Base-by-base conservation (phyloP, 2,113 vertebrate species). In the Speoplatyrhinus poulsoni region DNA sequence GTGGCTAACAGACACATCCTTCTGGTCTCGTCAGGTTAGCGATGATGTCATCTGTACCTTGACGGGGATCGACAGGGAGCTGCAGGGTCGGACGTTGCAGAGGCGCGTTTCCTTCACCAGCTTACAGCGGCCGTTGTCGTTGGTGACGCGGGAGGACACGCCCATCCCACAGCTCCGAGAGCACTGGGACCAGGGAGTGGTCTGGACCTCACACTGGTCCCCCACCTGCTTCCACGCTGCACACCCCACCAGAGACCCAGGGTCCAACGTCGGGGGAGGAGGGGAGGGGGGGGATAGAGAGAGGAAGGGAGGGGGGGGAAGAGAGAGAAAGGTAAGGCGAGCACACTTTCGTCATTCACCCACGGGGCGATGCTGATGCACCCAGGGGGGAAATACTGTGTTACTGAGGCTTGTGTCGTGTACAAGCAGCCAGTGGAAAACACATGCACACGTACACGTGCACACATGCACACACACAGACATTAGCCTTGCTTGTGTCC, bases 81-180 rank as follows among this genome's bases (percentile, higher is more conserved):
- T 91, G 80, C 94, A 95, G 60, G 92, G 92, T 8, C 93, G 89
- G 62, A 94, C 65, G 88, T 92, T 93, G 80, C 94, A 95, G 62
- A 94, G 90, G 0, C 90, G 92, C 0, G 90, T 93, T 85, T 94
- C 94, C 85, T 93, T 94, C 75, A 91, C 76, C 80, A 94, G 86
- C 70, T 94, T 94, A 77, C 94, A 95, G 19, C 88, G 86, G 12
- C 82, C 85, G 55, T 94, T 94, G 75, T 94, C 86, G 12, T 92
- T 95, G 86, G 93, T 93, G 73, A 94, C 84, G 0, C 93, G 89
- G 36, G 92, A 91, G n/a, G 94, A 95, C 46, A 94, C 75, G 13
- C 93, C 94, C 89, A 93, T 92, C 54, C 93, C 93, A 5, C 94
- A 95, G 73, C 87, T 94, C 68, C 92, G 91, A 1, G 94, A 95